Conservation (phyloP, 2,113 vertebrate species). For the Mormyrus iriodes region DNA sequence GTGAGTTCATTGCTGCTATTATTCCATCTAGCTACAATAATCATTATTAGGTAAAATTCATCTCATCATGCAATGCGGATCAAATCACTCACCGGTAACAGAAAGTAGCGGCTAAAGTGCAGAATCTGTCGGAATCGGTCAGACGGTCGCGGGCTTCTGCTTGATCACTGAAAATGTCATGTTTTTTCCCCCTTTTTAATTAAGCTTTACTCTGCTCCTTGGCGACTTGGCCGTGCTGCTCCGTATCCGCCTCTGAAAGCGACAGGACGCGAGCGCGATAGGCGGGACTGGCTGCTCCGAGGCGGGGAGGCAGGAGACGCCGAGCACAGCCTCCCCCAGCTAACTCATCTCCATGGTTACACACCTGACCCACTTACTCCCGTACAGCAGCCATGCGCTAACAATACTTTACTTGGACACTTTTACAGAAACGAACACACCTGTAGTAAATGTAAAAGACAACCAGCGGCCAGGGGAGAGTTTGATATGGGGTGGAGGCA, state of each 20-base stretch:
- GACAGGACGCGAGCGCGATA: constrained; percentile 3
- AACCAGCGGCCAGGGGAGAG: background rate
- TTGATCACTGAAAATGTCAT: constrained; percentile 20
- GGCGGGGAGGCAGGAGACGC: constrained; percentile 9
- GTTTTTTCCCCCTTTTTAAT: background rate
- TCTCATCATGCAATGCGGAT: background rate
- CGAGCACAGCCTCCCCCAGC: constrained; percentile 19
- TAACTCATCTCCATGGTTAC: constrained; percentile 42
- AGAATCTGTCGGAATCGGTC: background rate
- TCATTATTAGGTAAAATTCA: background rate
- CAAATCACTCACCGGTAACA: background rate
- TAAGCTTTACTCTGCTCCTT: background rate
- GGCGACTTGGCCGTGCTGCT: constrained; percentile 2
- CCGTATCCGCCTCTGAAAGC: constrained; percentile 20
- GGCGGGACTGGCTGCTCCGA: background rate
- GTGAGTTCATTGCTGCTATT: background rate
- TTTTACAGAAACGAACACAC: constrained; percentile 18
- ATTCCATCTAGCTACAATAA: background rate
- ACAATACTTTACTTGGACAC: constrained; percentile 29
- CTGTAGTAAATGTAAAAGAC: background rate
- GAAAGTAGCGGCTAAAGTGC: constrained; percentile 10
- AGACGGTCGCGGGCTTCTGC: constrained; percentile 8
- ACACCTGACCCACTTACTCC: constrained; percentile 39
- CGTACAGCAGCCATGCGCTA: constrained; percentile 19
- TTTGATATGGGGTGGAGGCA: background rate